These are phyloP conservation scores for Lytechinus pictus DNA, from an alignment of 35 echinoderm and acorn worm genomes.

Conservation along the genomic window DNA sequence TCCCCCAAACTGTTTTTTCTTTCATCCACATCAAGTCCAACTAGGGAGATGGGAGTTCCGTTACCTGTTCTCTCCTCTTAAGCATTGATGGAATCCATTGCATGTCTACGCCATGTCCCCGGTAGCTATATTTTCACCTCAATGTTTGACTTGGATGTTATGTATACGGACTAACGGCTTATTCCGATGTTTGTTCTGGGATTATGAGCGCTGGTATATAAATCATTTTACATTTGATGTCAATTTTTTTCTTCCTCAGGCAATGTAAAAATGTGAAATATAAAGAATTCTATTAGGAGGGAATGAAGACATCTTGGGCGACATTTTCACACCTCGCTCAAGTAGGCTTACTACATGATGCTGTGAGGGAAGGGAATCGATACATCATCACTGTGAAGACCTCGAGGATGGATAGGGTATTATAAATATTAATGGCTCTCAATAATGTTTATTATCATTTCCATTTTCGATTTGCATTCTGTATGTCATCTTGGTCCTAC, in stretches of 20 bases:
- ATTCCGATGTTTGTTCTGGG: not conserved
- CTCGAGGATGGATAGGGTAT: too few species aligned
- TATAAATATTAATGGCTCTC: too few species aligned
- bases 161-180: not conserved
- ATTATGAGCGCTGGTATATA: not conserved
- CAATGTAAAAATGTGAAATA: not conserved
- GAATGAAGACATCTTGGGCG: not conserved
- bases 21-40: not conserved
- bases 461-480: too few species aligned
- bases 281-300: not conserved
- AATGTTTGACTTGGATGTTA: constrained; percentile 13
- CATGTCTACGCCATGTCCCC: not conserved
- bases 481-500: too few species aligned
- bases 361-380: not conserved
- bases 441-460: too few species aligned
- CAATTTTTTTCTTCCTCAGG: not conserved
- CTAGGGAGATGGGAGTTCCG: not conserved
- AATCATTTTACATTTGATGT: not conserved
- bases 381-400: too few species aligned
- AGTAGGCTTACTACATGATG: not conserved
- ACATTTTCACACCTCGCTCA: not conserved
- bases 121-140: not conserved
- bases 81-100: not conserved
- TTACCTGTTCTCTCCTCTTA: not conserved
- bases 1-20: not conserved